These are phyloP conservation scores for Caenorhabditis uteleia DNA, from an alignment of 2,888 invertebrate genomes.

Conservation along the genomic window DNA sequence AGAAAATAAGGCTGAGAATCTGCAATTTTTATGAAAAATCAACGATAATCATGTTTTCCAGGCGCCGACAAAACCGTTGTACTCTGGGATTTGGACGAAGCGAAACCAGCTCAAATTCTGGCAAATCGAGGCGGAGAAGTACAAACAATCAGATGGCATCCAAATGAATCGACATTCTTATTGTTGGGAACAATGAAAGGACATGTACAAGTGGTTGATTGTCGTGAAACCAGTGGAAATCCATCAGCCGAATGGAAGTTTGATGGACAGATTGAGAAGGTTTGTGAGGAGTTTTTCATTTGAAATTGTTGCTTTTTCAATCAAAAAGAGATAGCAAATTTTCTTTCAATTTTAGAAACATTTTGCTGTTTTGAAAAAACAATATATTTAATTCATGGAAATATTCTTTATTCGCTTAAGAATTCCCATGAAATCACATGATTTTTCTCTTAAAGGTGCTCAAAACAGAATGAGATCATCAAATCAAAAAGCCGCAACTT, in stretches of 20 bases:
- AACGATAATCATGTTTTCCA: constrained; percentile 1
- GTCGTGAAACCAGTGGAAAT: constrained; percentile 41
- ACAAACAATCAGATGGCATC: constrained; percentile 84
- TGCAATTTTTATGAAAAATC: constrained; percentile 4
- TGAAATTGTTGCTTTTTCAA: too few species aligned
- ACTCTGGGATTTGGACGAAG: constrained; percentile 89
- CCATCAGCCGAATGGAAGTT: constrained; percentile 76
- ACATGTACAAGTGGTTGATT: constrained; percentile 69
- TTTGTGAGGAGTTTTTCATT: too few species aligned
- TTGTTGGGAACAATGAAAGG: constrained; percentile 84
- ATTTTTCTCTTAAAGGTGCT: too few species aligned
- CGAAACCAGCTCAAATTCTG: constrained; percentile 75
- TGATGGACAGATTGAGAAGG: constrained; percentile 84
- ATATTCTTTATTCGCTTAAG: too few species aligned
- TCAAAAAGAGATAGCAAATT: too few species aligned
- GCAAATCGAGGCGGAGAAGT: constrained; percentile 42
- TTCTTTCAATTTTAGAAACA: too few species aligned
- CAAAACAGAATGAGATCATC: too few species aligned
- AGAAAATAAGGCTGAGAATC: too few species aligned
- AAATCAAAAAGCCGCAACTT: too few species aligned
- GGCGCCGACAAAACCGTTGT: constrained; percentile 83
- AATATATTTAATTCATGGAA: too few species aligned
- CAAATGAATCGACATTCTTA: constrained; percentile 82
- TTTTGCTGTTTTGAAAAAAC: too few species aligned
- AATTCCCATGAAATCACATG: too few species aligned